Evolutionary conservation across 2,797 vertebrate species (phyloP).

Genomic region (Tangara arthus): DNA sequence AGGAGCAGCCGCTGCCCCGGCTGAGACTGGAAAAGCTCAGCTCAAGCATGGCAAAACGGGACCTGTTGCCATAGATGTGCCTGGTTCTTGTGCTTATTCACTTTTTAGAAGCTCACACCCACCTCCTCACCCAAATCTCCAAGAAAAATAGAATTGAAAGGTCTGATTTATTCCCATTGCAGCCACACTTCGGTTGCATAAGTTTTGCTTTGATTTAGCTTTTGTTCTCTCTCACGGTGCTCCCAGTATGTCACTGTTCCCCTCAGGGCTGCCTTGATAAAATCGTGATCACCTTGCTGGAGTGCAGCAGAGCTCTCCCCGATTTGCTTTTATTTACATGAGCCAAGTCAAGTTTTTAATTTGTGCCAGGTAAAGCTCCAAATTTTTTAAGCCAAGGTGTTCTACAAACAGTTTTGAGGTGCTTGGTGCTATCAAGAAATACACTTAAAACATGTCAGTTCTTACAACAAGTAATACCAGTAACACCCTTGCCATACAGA

Average conservation of each 20-base stretch:
- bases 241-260: background rate
- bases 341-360: background rate
- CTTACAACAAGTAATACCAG: background rate
- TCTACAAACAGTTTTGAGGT: background rate
- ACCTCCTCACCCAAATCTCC: background rate
- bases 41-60: background rate
- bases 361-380: background rate
- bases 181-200: background rate
- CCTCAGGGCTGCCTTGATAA: background rate
- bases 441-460: background rate
- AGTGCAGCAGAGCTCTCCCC: background rate
- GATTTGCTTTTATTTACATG: background rate
- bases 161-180: background rate
- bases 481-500: background rate
- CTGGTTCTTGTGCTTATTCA: accelerated
- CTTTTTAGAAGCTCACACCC: background rate
- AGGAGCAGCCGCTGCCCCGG: background rate
- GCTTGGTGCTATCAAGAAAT: background rate
- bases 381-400: background rate
- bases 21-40: background rate
- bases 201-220: constrained; percentile 16
- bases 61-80: constrained; percentile 24
- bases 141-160: background rate
- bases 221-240: background rate
- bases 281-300: background rate